phyloP scores from a whole-genome alignment of 2,113 vertebrate genomes.

The Carassius gibelio region DNA sequence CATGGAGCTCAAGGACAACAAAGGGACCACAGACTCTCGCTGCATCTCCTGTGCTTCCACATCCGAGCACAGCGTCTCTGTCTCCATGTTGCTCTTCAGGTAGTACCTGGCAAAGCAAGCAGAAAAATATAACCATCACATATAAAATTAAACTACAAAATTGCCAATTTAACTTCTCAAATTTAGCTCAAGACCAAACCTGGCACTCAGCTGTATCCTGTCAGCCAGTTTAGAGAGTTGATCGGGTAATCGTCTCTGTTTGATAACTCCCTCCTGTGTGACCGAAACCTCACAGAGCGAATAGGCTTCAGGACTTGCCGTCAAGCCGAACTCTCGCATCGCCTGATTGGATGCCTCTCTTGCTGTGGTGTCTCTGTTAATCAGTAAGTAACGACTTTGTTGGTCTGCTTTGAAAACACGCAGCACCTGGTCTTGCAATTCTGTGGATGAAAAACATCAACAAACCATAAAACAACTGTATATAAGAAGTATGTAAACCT shows the following conservation, averaged over 20 bases:
- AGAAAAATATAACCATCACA: neutral
- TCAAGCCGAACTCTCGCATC: constrained; percentile 92
- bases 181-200: constrained; percentile 69
- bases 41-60: constrained; percentile 96
- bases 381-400: constrained; percentile 98
- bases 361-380: constrained; percentile 95
- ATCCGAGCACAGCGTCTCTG: constrained; percentile 95
- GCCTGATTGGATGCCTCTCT: constrained; percentile 94
- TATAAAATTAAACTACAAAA: neutral
- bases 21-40: constrained; percentile 89
- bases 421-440: constrained; percentile 95
- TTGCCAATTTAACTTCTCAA: neutral
- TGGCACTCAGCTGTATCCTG: constrained; percentile 94
- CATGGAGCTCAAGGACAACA: constrained; percentile 93
- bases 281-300: constrained; percentile 96
- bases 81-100: constrained; percentile 98
- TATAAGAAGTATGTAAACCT: neutral
- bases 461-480: neutral
- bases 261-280: constrained; percentile 97
- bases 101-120: constrained; percentile 83
- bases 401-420: constrained; percentile 97
- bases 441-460: constrained; percentile 19
- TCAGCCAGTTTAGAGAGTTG: constrained; percentile 97
- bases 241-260: constrained; percentile 92
- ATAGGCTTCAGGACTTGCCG: constrained; percentile 86